These are phyloP conservation scores for Caretta caretta DNA, from an alignment of 2,113 vertebrate genomes.

Conservation along the genomic window DNA sequence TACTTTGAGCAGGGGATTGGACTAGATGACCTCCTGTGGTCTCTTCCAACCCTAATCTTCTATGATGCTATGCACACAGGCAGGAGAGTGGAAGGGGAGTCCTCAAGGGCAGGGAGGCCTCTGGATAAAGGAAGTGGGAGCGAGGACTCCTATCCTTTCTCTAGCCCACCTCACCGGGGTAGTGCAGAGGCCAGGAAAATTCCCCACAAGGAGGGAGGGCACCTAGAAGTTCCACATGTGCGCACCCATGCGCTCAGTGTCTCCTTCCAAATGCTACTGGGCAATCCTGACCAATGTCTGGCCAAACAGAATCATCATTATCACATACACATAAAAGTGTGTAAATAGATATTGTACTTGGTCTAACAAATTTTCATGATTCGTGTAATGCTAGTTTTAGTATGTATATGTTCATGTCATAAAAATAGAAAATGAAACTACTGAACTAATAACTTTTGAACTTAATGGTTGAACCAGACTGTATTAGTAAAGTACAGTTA, in stretches of 20 bases:
- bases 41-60: too few species aligned
- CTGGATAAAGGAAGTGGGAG: too few species aligned
- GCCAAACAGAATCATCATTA: slow-evolving; percentile 9
- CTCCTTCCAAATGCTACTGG: neutral
- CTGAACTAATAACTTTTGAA: neutral
- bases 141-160: too few species aligned
- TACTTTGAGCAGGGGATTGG: too few species aligned
- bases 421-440: neutral
- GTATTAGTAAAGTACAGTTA: rapidly evolving
- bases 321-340: neutral
- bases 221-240: neutral
- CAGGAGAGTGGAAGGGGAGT: too few species aligned
- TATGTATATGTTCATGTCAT: neutral
- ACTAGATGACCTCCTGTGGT: too few species aligned
- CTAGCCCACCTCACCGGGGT: too few species aligned
- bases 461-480: neutral
- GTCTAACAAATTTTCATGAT: neutral
- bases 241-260: neutral
- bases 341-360: neutral
- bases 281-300: neutral
- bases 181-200: too few species aligned
- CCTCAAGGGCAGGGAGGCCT: too few species aligned
- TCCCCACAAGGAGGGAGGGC: neutral
- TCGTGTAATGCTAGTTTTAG: neutral
- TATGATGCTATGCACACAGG: too few species aligned